These are phyloP conservation scores for Sarcophilus harrisii DNA, from an alignment of 2,797 vertebrate genomes.

Conservation along the genomic window DNA sequence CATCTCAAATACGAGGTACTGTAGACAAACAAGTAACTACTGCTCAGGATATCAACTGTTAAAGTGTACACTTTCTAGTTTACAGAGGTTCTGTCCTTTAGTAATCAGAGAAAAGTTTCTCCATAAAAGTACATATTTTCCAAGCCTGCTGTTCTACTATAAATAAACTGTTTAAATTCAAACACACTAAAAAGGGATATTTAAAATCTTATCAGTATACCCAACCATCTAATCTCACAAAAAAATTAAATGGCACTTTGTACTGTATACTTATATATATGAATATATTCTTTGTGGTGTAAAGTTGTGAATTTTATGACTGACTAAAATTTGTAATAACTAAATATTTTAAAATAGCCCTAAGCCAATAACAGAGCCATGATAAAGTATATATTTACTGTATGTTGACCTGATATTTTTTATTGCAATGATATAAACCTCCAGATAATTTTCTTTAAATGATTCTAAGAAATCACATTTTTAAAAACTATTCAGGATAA, in stretches of 20 bases:
- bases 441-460: background rate
- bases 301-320: background rate
- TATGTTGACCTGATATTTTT: background rate
- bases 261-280: background rate
- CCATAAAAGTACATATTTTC: slow-evolving; percentile 50
- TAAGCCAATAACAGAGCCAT: background rate
- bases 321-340: background rate
- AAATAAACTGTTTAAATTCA: slow-evolving; percentile 49
- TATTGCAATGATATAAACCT: background rate
- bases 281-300: background rate
- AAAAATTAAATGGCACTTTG: slow-evolving; percentile 28
- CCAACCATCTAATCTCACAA: slow-evolving; percentile 7
- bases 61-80: slow-evolving; percentile 16
- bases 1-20: background rate
- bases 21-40: background rate
- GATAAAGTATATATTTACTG: background rate
- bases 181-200: slow-evolving; percentile 13
- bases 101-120: slow-evolving; percentile 44
- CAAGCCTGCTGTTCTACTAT: slow-evolving; percentile 42
- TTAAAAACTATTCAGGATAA: background rate
- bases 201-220: slow-evolving; percentile 50
- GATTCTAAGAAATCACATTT: background rate
- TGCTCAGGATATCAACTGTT: background rate
- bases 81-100: slow-evolving; percentile 38
- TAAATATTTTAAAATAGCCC: background rate